phyloP scores from a whole-genome alignment of 2,797 vertebrate species.

The Bucorvus abyssinicus region DNA sequence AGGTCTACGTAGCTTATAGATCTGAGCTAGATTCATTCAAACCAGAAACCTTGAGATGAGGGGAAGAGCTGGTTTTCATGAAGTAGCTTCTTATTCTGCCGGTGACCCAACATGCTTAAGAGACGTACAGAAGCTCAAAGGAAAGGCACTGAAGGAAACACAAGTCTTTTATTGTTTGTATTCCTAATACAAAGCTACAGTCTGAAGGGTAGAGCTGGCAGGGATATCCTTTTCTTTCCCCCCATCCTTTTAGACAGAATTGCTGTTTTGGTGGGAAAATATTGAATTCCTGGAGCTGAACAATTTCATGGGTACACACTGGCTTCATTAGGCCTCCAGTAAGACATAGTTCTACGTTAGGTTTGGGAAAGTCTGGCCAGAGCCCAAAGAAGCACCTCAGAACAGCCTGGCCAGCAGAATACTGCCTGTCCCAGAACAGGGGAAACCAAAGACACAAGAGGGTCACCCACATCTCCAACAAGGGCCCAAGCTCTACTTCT shows the following conservation, averaged over 20 bases:
- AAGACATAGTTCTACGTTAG: neutral
- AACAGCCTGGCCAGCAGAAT: neutral
- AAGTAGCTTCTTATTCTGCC: neutral
- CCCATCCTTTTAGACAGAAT: neutral
- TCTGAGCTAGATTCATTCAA: neutral
- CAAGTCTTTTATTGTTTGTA: neutral
- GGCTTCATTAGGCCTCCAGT: neutral
- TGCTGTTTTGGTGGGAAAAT: neutral
- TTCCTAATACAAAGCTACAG: neutral
- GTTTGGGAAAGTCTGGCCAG: neutral
- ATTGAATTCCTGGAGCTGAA: neutral
- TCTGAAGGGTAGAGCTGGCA: neutral
- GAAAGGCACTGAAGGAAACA: neutral
- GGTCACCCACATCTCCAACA: neutral
- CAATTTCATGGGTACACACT: neutral
- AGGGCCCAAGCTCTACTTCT: neutral
- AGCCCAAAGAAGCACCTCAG: neutral
- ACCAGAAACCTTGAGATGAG: neutral
- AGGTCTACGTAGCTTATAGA: neutral
- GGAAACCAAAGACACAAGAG: neutral
- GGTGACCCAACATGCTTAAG: neutral
- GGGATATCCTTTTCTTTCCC: neutral
- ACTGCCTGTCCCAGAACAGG: neutral
- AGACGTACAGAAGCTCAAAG: neutral
- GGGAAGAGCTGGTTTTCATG: neutral